Evolutionary conservation across 2,113 vertebrate species (phyloP), one percentile per base, ranked within the genome.

Genomic region (Octodon degus): DNA sequence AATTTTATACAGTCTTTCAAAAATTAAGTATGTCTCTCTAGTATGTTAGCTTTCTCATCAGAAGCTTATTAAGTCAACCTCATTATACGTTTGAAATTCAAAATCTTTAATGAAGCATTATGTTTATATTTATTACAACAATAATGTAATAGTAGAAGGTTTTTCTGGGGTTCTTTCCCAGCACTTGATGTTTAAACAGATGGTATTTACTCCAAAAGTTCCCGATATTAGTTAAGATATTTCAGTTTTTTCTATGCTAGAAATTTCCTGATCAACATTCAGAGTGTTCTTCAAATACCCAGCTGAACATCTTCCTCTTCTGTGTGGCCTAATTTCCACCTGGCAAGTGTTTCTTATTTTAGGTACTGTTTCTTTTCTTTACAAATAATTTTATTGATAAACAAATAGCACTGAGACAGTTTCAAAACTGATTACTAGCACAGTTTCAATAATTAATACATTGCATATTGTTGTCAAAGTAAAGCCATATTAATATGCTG

Each of bases 1-100:
- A 70, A 67, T 10, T 32, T 67, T 37, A 90, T 0, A 76, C 32
- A 63, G 50, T 2, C 13, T 90, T 72, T 93, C 37, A 88, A 93
- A 96, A 68, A 40, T 83, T 84, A 95, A 89, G 40, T 53, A 47
- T 76, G 17, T 47, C 32, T 95, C 37, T 88, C 40, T 88, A 27
- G 9, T 63, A 94, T 86, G 88, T 91, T 92, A 92, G n/a, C 72
- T 81, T 84, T 83, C 93, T 92, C 50, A 86, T 87, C 22, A 88
- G 58, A 95, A 88, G 25, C 24, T 77, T 81, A 27, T 16, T 96
- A 96, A 97, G 80, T 85, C 19, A 20, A 50, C 27, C 25, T 5
- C n/a, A 89, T 77, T 90, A 83, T 86, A 96, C 43, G 5, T 43
- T 5, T 43, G 5, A 43, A 43, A 43, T 43, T 43, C 43, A 89